Evolutionary conservation across 2,888 invertebrate species (phyloP).

Genomic region (Apotomis capreana): DNA sequence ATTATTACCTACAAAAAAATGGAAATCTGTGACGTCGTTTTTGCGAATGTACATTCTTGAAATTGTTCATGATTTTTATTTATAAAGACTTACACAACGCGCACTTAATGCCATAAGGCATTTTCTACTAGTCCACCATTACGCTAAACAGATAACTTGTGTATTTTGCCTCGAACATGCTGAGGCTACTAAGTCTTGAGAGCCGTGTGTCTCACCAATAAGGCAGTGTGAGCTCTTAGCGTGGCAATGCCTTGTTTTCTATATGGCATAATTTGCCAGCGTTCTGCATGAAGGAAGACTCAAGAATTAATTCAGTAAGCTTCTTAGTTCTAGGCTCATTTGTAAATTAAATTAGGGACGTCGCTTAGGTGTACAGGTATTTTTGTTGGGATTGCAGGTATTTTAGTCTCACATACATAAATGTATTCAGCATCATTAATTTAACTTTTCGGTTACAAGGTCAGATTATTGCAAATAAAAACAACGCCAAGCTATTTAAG

Average conservation of each 20-base stretch:
- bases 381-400: background rate
- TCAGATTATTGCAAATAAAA: too few relatives aligned
- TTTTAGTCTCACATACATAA: too few relatives aligned
- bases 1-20: too few relatives aligned
- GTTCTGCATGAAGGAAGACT: constrained; percentile 44
- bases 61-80: too few relatives aligned
- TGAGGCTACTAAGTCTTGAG: constrained; percentile 42
- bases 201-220: constrained; percentile 41
- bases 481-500: too few relatives aligned
- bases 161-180: background rate
- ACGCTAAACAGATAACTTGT: background rate
- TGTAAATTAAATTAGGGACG: constrained; percentile 28
- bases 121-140: too few relatives aligned
- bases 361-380: background rate
- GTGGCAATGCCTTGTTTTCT: constrained; percentile 55
- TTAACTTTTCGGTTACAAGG: too few relatives aligned
- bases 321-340: constrained; percentile 42
- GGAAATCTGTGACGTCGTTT: too few relatives aligned
- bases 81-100: too few relatives aligned
- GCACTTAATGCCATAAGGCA: too few relatives aligned
- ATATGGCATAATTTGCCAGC: constrained; percentile 54
- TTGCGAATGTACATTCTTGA: too few relatives aligned
- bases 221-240: constrained; percentile 44
- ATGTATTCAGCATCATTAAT: too few relatives aligned
- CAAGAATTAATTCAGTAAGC: constrained; percentile 43